Evolutionary conservation across 2,797 vertebrate species (phyloP).

Genomic region (Mallotus villosus): DNA sequence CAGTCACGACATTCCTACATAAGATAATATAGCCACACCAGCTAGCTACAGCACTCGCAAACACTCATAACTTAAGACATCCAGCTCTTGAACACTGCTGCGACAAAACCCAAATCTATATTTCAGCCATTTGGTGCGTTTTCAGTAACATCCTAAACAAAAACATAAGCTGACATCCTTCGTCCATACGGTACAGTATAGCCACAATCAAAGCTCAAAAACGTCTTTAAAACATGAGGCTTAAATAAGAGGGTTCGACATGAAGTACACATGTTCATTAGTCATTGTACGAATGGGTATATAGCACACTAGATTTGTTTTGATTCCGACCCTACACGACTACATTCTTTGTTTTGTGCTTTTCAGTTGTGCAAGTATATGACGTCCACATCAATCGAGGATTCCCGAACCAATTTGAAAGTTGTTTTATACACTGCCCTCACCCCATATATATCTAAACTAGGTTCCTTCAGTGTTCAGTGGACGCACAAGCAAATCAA

Average conservation of each 20-base stretch:
- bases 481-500: no score
- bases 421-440: no score
- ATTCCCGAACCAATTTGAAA: no score
- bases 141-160: conserved; percentile 2
- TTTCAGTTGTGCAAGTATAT: not conserved
- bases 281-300: conserved; percentile 2
- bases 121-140: not conserved
- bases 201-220: not conserved
- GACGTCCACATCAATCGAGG: no score
- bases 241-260: not conserved
- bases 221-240: not conserved
- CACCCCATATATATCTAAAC: no score
- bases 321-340: not conserved
- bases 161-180: not conserved
- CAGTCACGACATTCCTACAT: not conserved
- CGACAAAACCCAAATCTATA: not conserved
- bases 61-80: conserved; percentile 20
- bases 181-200: not conserved
- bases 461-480: no score
- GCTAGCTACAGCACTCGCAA: conserved; percentile 11
- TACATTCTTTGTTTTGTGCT: conserved; percentile 11
- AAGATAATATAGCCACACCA: not conserved
- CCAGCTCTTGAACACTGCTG: not conserved
- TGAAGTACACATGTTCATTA: not conserved
- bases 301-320: not conserved